Conservation (phyloP, 2,888 invertebrate genomes). For the Synergus laeviventris region DNA sequence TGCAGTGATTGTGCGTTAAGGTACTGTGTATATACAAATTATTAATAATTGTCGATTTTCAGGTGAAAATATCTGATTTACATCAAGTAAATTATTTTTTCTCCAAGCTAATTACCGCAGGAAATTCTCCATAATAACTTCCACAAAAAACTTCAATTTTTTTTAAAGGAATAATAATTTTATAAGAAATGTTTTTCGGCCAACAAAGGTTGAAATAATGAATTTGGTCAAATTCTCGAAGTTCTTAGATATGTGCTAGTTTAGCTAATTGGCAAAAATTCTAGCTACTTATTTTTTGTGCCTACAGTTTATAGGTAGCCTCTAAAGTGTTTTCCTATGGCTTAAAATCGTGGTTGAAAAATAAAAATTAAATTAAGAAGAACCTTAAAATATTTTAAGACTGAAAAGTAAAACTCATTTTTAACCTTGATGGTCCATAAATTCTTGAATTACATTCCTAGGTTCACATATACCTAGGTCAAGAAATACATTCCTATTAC, state of each 20-base stretch:
- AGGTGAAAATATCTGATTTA: not conserved
- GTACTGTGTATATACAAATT: conserved; percentile 21
- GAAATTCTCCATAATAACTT: not conserved
- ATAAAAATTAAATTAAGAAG: not conserved
- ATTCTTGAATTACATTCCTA: conserved; percentile 35
- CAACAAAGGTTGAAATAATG: not conserved
- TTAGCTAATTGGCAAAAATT: conserved; percentile 32
- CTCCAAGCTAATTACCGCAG: not conserved
- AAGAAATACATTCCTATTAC: conserved; percentile 1
- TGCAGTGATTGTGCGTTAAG: conserved; percentile 36
- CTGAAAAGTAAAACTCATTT: conserved; percentile 36
- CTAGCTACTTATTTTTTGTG: conserved; percentile 11
- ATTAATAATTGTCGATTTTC: not conserved
- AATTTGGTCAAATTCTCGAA: conserved; percentile 1
- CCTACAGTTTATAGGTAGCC: conserved; percentile 18
- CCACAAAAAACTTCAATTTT: not conserved
- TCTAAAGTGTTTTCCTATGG: conserved; percentile 1
- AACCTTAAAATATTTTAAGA: conserved; percentile 1
- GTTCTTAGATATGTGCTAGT: conserved; percentile 7
- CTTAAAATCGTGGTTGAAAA: conserved; percentile 10
- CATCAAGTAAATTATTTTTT: not conserved
- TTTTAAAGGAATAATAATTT: not conserved
- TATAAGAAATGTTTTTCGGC: not conserved
- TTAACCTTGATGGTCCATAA: conserved; percentile 26
- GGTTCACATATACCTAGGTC: conserved; percentile 20